These are phyloP conservation scores for Tribolium madens DNA, from an alignment of 1,140 invertebrate genomes.

Conservation along the genomic window DNA sequence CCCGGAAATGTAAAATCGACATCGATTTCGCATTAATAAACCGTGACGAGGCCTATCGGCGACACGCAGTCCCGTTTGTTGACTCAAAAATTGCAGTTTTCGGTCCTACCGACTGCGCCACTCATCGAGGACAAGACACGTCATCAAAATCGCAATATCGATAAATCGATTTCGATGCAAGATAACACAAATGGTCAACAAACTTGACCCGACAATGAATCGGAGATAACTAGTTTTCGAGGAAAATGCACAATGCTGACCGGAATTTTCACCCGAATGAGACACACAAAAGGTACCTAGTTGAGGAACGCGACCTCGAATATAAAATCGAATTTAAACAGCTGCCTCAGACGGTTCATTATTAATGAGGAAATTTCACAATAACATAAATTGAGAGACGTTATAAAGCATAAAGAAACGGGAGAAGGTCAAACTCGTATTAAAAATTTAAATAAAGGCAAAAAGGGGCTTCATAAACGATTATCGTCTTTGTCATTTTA, in stretches of 20 bases:
- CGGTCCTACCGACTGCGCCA: no score
- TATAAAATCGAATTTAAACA: slow-evolving; percentile 20
- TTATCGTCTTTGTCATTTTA: no score
- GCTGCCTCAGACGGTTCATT: slow-evolving; percentile 9
- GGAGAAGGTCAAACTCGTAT: slow-evolving; percentile 30
- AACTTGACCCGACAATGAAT: slow-evolving; percentile 24
- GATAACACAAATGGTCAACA: slow-evolving; percentile 16
- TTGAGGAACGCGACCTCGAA: background rate
- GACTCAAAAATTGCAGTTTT: no score
- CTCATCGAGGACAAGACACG: background rate
- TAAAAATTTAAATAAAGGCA: background rate
- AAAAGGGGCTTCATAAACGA: no score
- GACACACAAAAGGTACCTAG: background rate
- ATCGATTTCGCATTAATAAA: background rate
- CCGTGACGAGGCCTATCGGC: background rate
- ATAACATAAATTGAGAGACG: background rate
- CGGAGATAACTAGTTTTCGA: slow-evolving; percentile 7
- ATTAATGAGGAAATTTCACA: slow-evolving; percentile 2
- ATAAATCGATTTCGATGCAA: background rate
- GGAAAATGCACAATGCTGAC: slow-evolving; percentile 21
- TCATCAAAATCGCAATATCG: background rate
- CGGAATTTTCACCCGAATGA: slow-evolving; percentile 9
- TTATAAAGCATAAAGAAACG: background rate
- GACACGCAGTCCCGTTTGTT: background rate
- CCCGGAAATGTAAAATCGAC: background rate